These are phyloP conservation scores for Campopleginae sp. DNA, from an alignment of 2,888 invertebrate species.

Conservation along the genomic window DNA sequence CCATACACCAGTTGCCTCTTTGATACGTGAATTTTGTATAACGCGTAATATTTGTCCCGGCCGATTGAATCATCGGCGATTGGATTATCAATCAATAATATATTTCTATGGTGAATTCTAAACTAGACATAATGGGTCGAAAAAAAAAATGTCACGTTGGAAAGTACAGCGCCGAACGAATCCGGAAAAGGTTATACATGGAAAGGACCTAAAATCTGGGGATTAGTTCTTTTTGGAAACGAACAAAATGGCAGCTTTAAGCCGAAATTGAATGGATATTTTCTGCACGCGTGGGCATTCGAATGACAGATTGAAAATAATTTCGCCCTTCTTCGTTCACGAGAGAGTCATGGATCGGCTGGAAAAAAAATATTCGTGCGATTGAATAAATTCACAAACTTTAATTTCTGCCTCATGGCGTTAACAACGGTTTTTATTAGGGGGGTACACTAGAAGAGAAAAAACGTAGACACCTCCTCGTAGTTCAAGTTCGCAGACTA, in stretches of 20 bases:
- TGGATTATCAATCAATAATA: background rate
- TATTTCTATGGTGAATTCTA: background rate
- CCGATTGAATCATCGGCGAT: background rate
- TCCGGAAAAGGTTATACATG: background rate
- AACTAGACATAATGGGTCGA: background rate
- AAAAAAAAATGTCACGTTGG: background rate
- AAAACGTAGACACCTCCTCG: background rate
- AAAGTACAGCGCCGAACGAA: background rate
- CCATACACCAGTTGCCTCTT: background rate
- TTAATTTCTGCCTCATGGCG: background rate
- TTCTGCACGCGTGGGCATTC: background rate
- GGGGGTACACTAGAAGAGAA: background rate
- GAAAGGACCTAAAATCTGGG: background rate
- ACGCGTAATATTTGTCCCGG: background rate
- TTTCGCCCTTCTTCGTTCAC: background rate
- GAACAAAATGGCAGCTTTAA: background rate
- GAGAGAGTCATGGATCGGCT: background rate
- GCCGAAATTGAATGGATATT: background rate
- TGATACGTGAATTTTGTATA: background rate
- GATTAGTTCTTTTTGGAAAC: background rate
- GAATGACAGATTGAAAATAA: background rate
- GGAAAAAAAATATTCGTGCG: background rate
- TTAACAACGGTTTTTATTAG: background rate
- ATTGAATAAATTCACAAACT: background rate
- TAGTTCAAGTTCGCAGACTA: background rate